phyloP scores from a whole-genome alignment of 2,797 vertebrate genomes.

The Myotis myotis region DNA sequence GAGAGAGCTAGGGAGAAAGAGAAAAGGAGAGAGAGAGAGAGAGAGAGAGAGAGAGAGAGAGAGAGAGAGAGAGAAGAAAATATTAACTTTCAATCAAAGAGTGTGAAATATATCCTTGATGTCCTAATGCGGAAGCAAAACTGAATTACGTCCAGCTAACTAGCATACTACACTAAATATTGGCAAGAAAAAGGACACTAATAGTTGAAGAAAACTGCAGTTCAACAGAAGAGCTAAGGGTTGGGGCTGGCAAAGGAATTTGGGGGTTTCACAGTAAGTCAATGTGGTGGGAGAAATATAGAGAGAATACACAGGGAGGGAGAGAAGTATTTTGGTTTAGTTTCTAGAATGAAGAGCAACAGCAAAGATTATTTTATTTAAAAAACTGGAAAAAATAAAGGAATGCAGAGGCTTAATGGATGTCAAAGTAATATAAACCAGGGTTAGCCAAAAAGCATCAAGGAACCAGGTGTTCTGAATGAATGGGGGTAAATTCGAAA shows the following conservation, averaged over 20 bases:
- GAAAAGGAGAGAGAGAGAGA: neutral
- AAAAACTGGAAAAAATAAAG: constrained; percentile 30
- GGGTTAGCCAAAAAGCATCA: constrained; percentile 22
- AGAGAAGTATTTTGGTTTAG: neutral
- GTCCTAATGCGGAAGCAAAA: constrained; percentile 12
- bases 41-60: neutral
- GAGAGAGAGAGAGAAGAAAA: neutral
- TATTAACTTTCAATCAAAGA: constrained; percentile 54
- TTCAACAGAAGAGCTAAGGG: neutral
- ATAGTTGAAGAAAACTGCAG: constrained; percentile 14
- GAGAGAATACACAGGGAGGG: neutral
- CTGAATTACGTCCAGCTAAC: neutral
- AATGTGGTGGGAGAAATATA: neutral
- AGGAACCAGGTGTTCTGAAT: constrained; percentile 19
- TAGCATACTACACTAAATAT: neutral
- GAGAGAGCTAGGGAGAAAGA: neutral
- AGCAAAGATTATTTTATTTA: constrained; percentile 44
- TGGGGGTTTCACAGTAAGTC: neutral
- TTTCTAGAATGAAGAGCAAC: constrained; percentile 18
- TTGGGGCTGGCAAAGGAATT: neutral
- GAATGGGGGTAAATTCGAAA: neutral
- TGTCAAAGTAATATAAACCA: constrained; percentile 36
- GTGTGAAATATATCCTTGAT: constrained; percentile 18
- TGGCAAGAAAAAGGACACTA: neutral
- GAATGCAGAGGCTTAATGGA: constrained; percentile 43